phyloP scores from a whole-genome alignment of 2,113 vertebrate genomes.

The Pedetes capensis region DNA sequence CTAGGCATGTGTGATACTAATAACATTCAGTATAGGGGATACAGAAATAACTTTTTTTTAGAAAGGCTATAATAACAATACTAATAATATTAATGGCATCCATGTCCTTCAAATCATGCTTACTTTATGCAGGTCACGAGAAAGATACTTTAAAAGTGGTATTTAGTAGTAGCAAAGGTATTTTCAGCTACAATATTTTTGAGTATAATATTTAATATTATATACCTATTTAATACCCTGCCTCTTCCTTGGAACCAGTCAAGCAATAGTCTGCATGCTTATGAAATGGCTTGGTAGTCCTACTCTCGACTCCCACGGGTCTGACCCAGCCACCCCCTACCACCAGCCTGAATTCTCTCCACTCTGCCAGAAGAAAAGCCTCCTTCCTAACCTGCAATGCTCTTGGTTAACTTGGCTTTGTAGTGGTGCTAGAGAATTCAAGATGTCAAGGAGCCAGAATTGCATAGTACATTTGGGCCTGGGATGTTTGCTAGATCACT shows the following conservation, averaged over 20 bases:
- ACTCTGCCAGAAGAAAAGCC: background rate
- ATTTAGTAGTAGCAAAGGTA: background rate
- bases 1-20: background rate
- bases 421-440: no score
- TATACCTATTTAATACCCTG: background rate
- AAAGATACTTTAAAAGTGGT: background rate
- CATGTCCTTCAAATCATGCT: background rate
- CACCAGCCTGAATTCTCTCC: no score
- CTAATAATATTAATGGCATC: background rate
- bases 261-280: background rate
- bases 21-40: background rate
- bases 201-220: background rate
- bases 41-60: background rate
- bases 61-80: background rate
- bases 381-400: no score
- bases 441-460: background rate
- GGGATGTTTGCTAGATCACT: background rate
- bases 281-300: no score
- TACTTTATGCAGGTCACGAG: background rate
- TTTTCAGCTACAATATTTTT: background rate
- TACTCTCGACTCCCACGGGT: background rate
- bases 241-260: background rate
- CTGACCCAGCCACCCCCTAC: background rate
- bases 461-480: accelerated
- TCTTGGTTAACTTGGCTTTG: background rate